These are phyloP conservation scores for Eucera pruinosa DNA, from an alignment of 2,888 invertebrate genomes.

Conservation along the genomic window DNA sequence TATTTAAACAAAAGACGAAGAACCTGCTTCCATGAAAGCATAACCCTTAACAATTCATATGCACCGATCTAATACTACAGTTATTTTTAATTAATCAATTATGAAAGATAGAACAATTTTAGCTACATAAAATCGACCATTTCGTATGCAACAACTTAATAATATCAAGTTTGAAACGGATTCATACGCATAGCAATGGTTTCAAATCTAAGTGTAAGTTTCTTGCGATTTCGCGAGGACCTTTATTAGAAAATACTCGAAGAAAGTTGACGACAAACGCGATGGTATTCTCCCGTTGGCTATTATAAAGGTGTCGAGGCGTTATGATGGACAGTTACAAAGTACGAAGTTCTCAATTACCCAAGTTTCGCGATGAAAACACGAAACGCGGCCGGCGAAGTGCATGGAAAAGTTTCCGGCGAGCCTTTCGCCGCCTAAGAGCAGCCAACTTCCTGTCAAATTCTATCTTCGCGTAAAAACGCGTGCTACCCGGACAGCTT, in stretches of 20 bases:
- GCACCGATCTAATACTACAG: too few species aligned
- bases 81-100: too few species aligned
- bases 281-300: constrained; percentile 36
- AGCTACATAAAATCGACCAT: too few species aligned
- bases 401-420: constrained; percentile 53
- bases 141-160: too few species aligned
- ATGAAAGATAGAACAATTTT: too few species aligned
- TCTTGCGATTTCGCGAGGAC: not conserved
- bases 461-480: constrained; percentile 41
- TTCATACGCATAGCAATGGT: too few species aligned
- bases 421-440: constrained; percentile 26
- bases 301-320: constrained; percentile 61
- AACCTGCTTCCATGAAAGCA: too few species aligned
- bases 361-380: constrained; percentile 70
- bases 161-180: too few species aligned
- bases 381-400: constrained; percentile 46
- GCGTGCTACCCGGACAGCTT: constrained; percentile 13
- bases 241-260: constrained; percentile 3
- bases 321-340: constrained; percentile 69
- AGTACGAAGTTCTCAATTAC: constrained; percentile 72
- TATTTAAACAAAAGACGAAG: too few species aligned
- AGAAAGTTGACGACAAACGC: not conserved
- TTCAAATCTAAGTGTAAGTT: not conserved
- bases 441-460: constrained; percentile 60
- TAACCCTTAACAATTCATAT: too few species aligned